These are phyloP conservation scores for Daphoenositta chrysoptera DNA, from an alignment of 2,113 vertebrate species.

Conservation along the genomic window DNA sequence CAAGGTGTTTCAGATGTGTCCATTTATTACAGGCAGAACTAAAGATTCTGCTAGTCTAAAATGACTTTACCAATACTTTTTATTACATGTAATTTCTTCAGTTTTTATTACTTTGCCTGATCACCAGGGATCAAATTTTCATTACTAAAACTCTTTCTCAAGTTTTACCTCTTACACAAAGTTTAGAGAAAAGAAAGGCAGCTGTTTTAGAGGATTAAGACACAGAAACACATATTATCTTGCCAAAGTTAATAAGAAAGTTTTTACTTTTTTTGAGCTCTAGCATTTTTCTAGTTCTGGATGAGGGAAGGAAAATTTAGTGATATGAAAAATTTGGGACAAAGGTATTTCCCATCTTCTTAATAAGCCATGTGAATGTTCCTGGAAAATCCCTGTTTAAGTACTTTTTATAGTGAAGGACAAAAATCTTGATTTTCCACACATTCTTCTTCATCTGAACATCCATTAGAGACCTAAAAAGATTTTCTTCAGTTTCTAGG, in stretches of 20 bases:
- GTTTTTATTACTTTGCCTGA: background rate
- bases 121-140: background rate
- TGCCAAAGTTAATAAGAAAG: background rate
- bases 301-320: background rate
- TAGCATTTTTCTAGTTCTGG: background rate
- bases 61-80: background rate
- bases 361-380: background rate
- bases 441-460: background rate
- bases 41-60: background rate
- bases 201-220: background rate
- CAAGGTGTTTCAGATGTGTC: background rate
- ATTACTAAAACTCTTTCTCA: background rate
- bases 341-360: background rate
- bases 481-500: background rate
- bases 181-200: background rate
- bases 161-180: background rate
- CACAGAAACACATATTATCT: background rate
- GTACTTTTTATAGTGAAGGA: background rate
- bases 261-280: background rate
- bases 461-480: background rate
- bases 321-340: background rate
- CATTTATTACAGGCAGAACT: background rate
- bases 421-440: background rate
- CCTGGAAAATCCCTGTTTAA: background rate
- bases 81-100: background rate